These are phyloP conservation scores for Falcunculus frontatus DNA, from an alignment of 2,113 vertebrate genomes.

Conservation along the genomic window DNA sequence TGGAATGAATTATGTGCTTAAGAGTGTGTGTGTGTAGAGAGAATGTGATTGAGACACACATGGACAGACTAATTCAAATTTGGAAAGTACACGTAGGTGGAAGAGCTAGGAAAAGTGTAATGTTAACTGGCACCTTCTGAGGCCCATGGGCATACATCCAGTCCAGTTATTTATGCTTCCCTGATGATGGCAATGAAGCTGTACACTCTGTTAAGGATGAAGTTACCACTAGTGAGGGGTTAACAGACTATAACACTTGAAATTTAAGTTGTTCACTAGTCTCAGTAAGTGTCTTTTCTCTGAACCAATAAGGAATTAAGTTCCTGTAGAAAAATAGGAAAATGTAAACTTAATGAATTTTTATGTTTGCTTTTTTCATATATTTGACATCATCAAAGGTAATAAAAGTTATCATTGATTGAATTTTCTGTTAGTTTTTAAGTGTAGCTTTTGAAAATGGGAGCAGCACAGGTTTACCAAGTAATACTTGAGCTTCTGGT, in stretches of 20 bases:
- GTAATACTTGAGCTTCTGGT: not conserved
- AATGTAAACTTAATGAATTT: not conserved
- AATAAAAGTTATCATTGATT: not conserved
- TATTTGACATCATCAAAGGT: not conserved
- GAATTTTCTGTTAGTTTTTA: not conserved
- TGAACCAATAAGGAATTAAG: not conserved
- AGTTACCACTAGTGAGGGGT: not conserved
- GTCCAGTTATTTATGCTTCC: not conserved
- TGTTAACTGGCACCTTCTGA: not conserved
- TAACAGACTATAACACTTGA: not conserved
- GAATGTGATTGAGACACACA: not conserved
- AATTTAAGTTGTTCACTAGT: not conserved
- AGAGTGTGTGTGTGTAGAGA: accelerated
- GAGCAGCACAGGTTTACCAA: not conserved
- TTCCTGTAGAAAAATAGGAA: not conserved
- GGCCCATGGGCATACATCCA: accelerated
- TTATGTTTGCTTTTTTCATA: not conserved
- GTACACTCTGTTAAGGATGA: not conserved
- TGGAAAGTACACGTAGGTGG: not conserved
- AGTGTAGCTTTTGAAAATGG: not conserved
- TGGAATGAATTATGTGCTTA: not conserved
- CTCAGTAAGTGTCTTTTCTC: not conserved
- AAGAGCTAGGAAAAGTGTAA: not conserved
- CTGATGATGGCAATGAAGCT: not conserved
- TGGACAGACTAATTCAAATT: not conserved